Percentiles rank a stretch among this genome's conserved stretches.
phyloP scores from a whole-genome alignment of 2,113 vertebrate genomes.

The Onychorhynchus coronatus region DNA sequence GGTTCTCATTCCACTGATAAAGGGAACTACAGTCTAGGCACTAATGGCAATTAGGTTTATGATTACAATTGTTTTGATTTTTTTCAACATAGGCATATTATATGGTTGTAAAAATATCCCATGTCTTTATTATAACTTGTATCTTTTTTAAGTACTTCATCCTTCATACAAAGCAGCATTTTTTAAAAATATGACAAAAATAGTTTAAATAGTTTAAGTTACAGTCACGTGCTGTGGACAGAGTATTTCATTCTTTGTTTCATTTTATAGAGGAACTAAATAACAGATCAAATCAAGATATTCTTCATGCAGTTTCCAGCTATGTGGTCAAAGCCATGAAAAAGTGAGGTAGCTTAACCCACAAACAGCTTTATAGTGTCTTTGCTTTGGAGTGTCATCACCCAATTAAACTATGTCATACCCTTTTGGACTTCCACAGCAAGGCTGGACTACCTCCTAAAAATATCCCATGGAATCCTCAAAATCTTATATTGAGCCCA shows the following conservation, averaged over 20 bases:
- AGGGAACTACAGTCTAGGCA: background rate
- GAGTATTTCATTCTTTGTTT: constrained; percentile 15
- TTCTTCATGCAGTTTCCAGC: background rate
- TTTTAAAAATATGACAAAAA: background rate
- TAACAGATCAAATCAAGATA: constrained; percentile 19
- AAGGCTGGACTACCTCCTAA: background rate
- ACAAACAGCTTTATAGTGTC: background rate
- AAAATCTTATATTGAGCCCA: background rate
- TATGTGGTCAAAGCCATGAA: background rate
- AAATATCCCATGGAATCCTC: background rate
- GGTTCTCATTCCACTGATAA: background rate
- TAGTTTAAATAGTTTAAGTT: background rate
- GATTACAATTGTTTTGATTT: background rate
- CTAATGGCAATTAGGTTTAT: background rate
- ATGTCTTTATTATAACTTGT: background rate
- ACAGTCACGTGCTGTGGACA: background rate
- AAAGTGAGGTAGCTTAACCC: background rate
- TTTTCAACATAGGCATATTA: background rate
- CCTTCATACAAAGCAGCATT: constrained; percentile 8
- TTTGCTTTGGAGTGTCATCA: background rate
- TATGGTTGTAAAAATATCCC: background rate
- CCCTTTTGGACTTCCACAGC: background rate
- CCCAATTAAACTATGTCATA: background rate
- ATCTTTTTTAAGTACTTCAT: background rate
- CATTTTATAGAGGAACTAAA: constrained; percentile 16